Base-by-base conservation (phyloP, 2,113 vertebrate genomes). In the Scolopax mira region DNA sequence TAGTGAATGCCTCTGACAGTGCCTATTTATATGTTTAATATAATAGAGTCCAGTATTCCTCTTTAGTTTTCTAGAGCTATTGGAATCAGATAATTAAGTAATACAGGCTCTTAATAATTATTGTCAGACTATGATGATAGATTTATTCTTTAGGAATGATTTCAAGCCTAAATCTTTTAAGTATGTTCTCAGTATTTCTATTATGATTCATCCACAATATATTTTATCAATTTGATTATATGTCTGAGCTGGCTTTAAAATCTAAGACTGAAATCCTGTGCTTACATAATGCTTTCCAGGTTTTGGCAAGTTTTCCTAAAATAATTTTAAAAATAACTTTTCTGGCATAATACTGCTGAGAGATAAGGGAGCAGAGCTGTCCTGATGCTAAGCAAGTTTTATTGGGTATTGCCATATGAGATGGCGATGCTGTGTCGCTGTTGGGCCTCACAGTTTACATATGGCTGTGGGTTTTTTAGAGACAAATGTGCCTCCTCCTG, bases 81-180 rank as follows among this genome's bases (percentile, higher is more conserved):
- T 90, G 55, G 77, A 93, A 86, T 92, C 42, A 42, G 79, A 81
- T 94, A 79, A 90, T 91, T 89, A 77, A 85, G 52, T 71, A 73
- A 33, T 55, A 64, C 6, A 31, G 14, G 30, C 21, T 70, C 46
- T 88, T 93, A 81, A 52, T 90, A 79, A 91, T 81, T 79, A 75
- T 13, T 60, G 37, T 90, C 75, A 88, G 64, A 49, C 55, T 94
- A 10, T 48, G 30, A 80, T 70, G 28, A 44, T 35, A 66, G 49
- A 52, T 88, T 80, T 85, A 58, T 86, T 79, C 49, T 65, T 74
- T 39, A 62, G 67, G n/a, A 64, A 41, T 58, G 7, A 44, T 85
- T 93, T 88, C 65, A 93, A 93, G 52, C 35, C 55, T 74, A 30
- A 60, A 66, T 90, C 60, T 88, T 85, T 64, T 54, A 93, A 46